Evolutionary conservation across 1,140 invertebrate genomes (phyloP).

Genomic region (Drosophila nikananu): DNA sequence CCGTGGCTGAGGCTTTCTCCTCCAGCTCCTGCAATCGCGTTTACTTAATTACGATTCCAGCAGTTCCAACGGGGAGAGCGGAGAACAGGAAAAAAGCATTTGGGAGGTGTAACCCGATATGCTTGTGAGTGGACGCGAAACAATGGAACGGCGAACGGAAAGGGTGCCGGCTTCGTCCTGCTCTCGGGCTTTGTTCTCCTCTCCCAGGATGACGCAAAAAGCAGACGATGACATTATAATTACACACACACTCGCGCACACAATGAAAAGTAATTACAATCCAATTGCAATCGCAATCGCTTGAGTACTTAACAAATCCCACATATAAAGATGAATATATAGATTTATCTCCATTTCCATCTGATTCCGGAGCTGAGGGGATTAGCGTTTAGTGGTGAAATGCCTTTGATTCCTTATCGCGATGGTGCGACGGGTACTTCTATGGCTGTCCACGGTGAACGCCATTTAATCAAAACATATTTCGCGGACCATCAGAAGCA

Average conservation of each 20-base stretch:
- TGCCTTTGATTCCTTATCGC: slow-evolving; percentile 64
- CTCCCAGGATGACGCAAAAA: slow-evolving; percentile 70
- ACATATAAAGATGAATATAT: slow-evolving; percentile 45
- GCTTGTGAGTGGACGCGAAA: slow-evolving; percentile 74
- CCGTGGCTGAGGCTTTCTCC: slow-evolving; percentile 20
- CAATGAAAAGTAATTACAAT: slow-evolving; percentile 71
- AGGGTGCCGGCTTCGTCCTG: slow-evolving; percentile 55
- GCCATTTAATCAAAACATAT: slow-evolving; percentile 73
- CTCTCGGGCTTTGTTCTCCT: slow-evolving; percentile 37
- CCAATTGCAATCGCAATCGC: slow-evolving; percentile 67
- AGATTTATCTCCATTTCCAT: slow-evolving; percentile 27
- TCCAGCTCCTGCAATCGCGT: slow-evolving; percentile 25
- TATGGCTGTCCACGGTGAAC: slow-evolving; percentile 39
- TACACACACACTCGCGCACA: slow-evolving; percentile 33
- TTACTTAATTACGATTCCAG: slow-evolving; percentile 59
- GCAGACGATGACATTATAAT: slow-evolving; percentile 75
- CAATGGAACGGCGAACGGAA: slow-evolving; percentile 56
- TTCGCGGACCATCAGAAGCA: slow-evolving; percentile 28
- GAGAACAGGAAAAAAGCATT: slow-evolving; percentile 46
- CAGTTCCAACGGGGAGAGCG: not conserved
- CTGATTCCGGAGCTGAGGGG: slow-evolving; percentile 55
- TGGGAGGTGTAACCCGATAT: slow-evolving; percentile 72
- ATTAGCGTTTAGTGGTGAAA: slow-evolving; percentile 78
- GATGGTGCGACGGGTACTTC: slow-evolving; percentile 47
- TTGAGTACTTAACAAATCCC: slow-evolving; percentile 61